Base-by-base conservation (phyloP, 1,140 invertebrate species). In the Bombus huntii region DNA sequence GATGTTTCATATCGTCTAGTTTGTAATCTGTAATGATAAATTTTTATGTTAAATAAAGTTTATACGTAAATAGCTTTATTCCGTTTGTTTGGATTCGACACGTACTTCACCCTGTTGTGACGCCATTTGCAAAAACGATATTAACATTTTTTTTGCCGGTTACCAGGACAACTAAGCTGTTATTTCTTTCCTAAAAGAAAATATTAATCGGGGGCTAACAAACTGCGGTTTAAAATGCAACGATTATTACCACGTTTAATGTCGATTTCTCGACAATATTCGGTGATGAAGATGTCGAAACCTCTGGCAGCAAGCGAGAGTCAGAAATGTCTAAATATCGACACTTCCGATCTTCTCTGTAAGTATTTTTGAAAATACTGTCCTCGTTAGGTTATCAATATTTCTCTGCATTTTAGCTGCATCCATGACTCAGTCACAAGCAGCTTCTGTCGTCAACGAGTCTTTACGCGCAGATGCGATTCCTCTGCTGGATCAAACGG, bases 321-420 rank as follows among this genome's bases (percentile, higher is more conserved):
- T 12, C 77, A 39, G n/a, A 89, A 89, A 79, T 75, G 83, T 9
- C 15, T 80, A 10, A 13, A 78, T 34, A 57, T 89, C 3, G 83
- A 71, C 28, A 28, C 79, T 3, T 68, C 80, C 22, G 44, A 82
- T 22, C 72, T 89, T 72, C 83, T 89, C 31, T 47, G 87, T 87
- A 18, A 89, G 84, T 68, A 18, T 15, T 6, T n/a, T n/a, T 42
- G 3, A 3, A 12, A 1, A 42, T 5, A 44, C 12, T 13, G 28
- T 28, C 3, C 18, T 25, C 13, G 8, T 44, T 72, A 44, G 37
- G 13, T 39, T 39, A 44, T 72, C 37, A 10, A 73, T 37, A 42
- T 42, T 9, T 44, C 18, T 12, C 5, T 15, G 2, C 1, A 8
- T 72, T 70, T 42, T 28, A 90, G 89, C 75, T 1, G 18, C 89